Evolutionary conservation across 2,113 vertebrate species (phyloP), one percentile per base, ranked within the genome.

Genomic region (Perca flavescens): DNA sequence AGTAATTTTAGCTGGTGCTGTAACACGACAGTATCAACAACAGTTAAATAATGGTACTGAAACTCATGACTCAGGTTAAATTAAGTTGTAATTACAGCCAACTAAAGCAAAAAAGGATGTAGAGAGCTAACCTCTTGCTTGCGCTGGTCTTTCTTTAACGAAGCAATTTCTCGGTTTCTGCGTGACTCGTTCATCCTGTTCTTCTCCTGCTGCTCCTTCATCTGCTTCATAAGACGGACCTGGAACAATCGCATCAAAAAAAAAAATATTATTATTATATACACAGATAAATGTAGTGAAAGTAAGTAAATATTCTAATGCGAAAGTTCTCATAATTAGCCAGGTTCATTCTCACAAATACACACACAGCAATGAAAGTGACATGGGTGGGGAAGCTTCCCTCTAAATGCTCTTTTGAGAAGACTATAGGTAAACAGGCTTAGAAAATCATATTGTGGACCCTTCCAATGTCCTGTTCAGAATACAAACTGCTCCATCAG

Each of bases 201-300:
- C 91, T 97, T 99, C 92, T 99, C 98, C 93, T 99, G 98, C 73
- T 99, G 98, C 90, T 99, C 98, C 90, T 99, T 99, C 98, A 99
- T 99, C 95, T 99, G 97, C 89, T 98, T 99, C 98, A 99, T 99
- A 80, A 99, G 95, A 49, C 98, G 97, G 65, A 99, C 98, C 98
- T 99, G 84, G 12, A 63, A 17, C 47, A 36, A 74, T 16, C 47
- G 34, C 1, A 77, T 11, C 0, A n/a, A 8, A 21, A n/a, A 31
- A 60, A 70, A 13, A n/a, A n/a, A n/a, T n/a, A 46, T 14, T 63
- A 1, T 31, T 5, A 62, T 61, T 1, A 54, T 5, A 14, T 56
- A 9, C 17, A 49, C 3, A 52, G 22, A 65, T 9, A 77, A 5
- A 61, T 28, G 58, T 19, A 0, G 2, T 49, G 3, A 40, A 31